These are phyloP conservation scores for Argyrosomus regius DNA, from an alignment of 2,797 vertebrate genomes.

Conservation along the genomic window DNA sequence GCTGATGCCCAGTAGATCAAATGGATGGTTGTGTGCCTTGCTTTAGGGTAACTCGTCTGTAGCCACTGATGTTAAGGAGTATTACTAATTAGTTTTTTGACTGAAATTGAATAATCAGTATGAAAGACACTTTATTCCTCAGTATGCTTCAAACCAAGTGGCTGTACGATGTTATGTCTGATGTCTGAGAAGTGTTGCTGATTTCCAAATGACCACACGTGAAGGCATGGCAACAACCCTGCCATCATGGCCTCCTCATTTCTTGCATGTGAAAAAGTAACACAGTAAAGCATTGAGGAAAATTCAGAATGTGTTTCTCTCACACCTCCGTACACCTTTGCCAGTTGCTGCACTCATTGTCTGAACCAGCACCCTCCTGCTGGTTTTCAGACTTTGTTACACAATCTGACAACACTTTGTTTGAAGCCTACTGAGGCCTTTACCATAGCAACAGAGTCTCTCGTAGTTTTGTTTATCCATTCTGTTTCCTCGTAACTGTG, in stretches of 20 bases:
- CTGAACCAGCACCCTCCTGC: not conserved
- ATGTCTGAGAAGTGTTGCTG: not conserved
- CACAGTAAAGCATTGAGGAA: not conserved
- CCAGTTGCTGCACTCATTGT: not conserved
- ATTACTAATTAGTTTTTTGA: not conserved
- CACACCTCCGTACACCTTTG: not conserved
- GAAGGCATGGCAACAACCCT: too few relatives aligned
- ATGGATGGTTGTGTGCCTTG: not conserved
- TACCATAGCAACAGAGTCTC: constrained; percentile 12
- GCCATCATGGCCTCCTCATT: too few relatives aligned
- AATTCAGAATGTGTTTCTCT: not conserved
- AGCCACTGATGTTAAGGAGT: not conserved
- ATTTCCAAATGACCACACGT: not conserved
- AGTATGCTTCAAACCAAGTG: not conserved
- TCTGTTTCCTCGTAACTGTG: constrained; percentile 32
- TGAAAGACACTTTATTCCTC: not conserved
- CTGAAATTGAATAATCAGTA: not conserved
- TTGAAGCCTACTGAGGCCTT: constrained; percentile 18
- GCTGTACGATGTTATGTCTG: not conserved
- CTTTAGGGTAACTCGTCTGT: constrained; percentile 6
- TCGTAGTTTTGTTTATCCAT: constrained; percentile 6
- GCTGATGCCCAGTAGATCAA: not conserved
- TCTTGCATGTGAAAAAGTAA: not conserved
- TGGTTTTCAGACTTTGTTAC: not conserved
- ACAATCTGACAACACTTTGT: constrained; percentile 14